Conservation (phyloP, 2,888 invertebrate genomes). For the Leptinotarsa rubiginosa region DNA sequence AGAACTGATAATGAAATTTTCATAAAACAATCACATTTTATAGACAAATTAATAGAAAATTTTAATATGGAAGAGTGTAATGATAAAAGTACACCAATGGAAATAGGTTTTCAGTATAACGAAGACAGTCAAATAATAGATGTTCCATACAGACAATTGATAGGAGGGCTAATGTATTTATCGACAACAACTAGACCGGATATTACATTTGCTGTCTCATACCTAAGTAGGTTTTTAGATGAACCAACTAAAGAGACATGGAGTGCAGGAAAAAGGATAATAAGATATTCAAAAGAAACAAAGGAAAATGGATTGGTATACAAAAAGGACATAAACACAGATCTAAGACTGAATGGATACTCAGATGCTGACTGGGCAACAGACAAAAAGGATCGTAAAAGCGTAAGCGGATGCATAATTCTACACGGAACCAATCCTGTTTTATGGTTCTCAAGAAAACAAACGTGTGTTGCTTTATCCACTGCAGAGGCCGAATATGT, state of each 20-base stretch:
- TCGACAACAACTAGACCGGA: slow-evolving; percentile 29
- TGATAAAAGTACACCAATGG: slow-evolving; percentile 34
- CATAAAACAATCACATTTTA: slow-evolving; percentile 36
- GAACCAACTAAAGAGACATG: background rate
- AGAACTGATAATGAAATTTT: slow-evolving; percentile 34
- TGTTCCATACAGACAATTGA: slow-evolving; percentile 2
- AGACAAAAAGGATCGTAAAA: slow-evolving; percentile 41
- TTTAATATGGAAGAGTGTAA: slow-evolving; percentile 39
- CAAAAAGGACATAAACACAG: background rate
- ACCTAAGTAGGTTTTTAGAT: background rate
- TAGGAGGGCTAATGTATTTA: slow-evolving; percentile 13
- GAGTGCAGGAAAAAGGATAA: slow-evolving; percentile 7
- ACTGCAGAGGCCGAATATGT: slow-evolving; percentile 41
- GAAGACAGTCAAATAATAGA: slow-evolving; percentile 17
- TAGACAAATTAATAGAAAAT: slow-evolving; percentile 37
- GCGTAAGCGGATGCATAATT: slow-evolving; percentile 42
- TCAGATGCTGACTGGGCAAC: slow-evolving; percentile 46
- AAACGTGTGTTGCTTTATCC: slow-evolving; percentile 39
- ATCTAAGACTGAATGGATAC: slow-evolving; percentile 26
- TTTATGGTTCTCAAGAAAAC: slow-evolving; percentile 39
- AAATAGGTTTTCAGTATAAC: slow-evolving; percentile 40
- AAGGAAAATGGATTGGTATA: slow-evolving; percentile 11
- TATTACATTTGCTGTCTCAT: slow-evolving; percentile 28
- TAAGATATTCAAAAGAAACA: slow-evolving; percentile 7
- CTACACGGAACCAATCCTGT: slow-evolving; percentile 34